phyloP scores from a whole-genome alignment of 2,113 vertebrate species.

The Cariama cristata region DNA sequence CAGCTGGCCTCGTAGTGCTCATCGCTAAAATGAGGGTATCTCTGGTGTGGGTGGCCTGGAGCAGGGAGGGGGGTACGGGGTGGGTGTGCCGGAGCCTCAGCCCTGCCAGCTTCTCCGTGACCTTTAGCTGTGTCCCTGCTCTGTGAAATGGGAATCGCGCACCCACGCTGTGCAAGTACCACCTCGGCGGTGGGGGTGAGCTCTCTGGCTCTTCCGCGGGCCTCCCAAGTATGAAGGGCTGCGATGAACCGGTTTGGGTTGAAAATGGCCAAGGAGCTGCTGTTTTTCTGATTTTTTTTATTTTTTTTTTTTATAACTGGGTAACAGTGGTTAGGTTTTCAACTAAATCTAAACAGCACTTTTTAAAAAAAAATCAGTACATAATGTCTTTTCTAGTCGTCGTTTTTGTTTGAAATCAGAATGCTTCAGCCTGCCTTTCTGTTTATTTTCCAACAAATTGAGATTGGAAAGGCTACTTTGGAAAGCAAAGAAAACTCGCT shows the following conservation, averaged over 20 bases:
- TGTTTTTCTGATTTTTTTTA: not conserved
- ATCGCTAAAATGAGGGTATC: rapidly evolving
- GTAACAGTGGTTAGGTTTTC: not conserved
- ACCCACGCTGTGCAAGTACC: rapidly evolving
- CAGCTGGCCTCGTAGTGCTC: not conserved
- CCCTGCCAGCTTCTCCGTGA: rapidly evolving
- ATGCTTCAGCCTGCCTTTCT: not conserved
- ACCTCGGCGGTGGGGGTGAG: rapidly evolving
- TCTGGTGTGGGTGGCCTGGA: not conserved
- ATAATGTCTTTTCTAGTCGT: not conserved
- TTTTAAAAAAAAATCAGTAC: not conserved
- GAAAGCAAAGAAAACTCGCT: not conserved
- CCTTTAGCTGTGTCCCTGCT: rapidly evolving
- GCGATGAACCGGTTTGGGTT: not conserved
- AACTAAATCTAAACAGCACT: not conserved
- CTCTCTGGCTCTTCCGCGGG: not conserved
- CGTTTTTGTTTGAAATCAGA: not conserved
- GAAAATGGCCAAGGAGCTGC: not conserved
- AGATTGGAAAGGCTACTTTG: not conserved
- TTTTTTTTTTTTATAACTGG: not conserved
- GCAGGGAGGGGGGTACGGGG: rapidly evolving
- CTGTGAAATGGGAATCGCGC: not conserved
- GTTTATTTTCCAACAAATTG: not conserved
- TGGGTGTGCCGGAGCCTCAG: rapidly evolving
- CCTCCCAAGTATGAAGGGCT: no score